A percentile compares a stretch with the other conserved stretches of the same genome.
phyloP scores from a whole-genome alignment of 1,140 invertebrate genomes.

The Brachionus manjavacas region DNA sequence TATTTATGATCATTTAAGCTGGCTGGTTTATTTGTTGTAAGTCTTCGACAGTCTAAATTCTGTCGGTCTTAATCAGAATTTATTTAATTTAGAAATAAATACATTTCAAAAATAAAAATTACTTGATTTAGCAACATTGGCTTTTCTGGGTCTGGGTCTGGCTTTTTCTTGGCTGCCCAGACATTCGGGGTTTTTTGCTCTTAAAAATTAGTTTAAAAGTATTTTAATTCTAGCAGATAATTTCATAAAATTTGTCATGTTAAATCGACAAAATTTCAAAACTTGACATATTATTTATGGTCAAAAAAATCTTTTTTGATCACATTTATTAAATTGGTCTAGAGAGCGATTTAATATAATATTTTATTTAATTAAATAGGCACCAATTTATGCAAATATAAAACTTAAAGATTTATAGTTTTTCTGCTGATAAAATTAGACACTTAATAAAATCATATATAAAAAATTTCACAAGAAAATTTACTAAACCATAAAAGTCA shows the following conservation, averaged over 20 bases:
- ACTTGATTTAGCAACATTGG: not conserved
- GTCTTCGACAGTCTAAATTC: not conserved
- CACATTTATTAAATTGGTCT: not conserved
- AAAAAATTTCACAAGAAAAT: too few species aligned
- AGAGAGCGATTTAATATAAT: too few species aligned
- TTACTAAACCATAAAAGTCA: too few species aligned
- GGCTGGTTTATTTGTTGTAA: conserved; percentile 12
- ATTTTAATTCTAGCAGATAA: not conserved
- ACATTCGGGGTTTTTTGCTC: not conserved
- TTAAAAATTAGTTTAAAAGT: not conserved
- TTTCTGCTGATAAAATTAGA: too few species aligned
- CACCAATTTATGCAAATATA: not conserved
- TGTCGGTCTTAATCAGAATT: not conserved
- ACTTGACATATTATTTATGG: not conserved
- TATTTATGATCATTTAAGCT: conserved; percentile 7
- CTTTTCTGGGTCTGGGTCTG: not conserved
- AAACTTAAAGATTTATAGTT: too few species aligned
- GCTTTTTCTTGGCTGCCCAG: not conserved
- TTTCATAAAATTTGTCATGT: not conserved
- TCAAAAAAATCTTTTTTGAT: not conserved
- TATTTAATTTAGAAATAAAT: not conserved
- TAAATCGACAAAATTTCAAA: not conserved
- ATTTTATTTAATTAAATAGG: not conserved
- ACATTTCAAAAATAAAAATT: not conserved
- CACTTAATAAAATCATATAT: too few species aligned